Conservation (phyloP, 2,113 vertebrate species). For the Lophius piscatorius region DNA sequence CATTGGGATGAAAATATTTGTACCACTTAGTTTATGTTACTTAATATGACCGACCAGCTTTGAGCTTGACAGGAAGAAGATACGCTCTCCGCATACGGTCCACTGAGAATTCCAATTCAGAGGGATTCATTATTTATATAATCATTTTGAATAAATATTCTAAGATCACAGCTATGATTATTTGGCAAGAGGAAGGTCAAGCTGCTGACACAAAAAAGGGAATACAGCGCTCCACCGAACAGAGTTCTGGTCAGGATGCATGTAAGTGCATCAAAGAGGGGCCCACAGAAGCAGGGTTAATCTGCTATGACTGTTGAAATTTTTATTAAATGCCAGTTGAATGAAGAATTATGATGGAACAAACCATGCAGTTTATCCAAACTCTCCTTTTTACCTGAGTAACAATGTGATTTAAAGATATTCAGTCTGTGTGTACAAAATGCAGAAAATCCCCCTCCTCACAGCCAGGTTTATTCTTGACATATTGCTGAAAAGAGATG, state of each 20-base stretch:
- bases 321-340: constrained; percentile 84
- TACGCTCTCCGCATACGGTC: constrained; percentile 33
- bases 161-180: constrained; percentile 93
- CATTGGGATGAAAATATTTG: too few species aligned
- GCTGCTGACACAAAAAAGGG: constrained; percentile 84
- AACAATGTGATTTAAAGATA: constrained; percentile 58
- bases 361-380: constrained; percentile 76
- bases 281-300: constrained; percentile 88
- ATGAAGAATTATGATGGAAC: constrained; percentile 82
- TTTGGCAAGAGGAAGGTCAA: constrained; percentile 96
- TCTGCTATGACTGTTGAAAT: constrained; percentile 97
- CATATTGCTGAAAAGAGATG: too few species aligned
- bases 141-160: constrained; percentile 85
- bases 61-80: constrained; percentile 4
- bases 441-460: constrained; percentile 57
- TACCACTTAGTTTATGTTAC: too few species aligned
- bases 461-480: constrained; percentile 51
- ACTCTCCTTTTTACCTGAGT: constrained; percentile 58
- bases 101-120: constrained; percentile 77
- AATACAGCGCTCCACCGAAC: constrained; percentile 94
- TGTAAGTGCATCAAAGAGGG: constrained; percentile 91
- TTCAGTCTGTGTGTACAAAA: constrained; percentile 59
- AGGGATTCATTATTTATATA: constrained; percentile 92
- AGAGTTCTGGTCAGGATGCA: constrained; percentile 88
- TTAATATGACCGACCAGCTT: constrained; percentile 14